Conservation (phyloP, 1,140 invertebrate species). For the Spodoptera litura region DNA sequence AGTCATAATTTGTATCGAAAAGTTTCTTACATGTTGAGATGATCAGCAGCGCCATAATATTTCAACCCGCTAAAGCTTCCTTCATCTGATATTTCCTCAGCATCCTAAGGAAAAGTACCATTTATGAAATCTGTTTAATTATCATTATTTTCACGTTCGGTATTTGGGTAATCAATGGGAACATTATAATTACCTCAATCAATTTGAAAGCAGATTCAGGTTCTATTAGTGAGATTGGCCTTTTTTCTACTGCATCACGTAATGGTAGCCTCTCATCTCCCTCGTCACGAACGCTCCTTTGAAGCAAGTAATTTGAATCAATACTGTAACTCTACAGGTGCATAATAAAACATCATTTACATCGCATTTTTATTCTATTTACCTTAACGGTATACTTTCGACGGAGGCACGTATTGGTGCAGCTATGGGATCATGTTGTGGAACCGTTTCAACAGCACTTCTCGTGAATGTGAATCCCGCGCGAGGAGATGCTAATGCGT, state of each 20-base stretch:
- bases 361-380: constrained; percentile 21
- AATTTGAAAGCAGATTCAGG: constrained; percentile 62
- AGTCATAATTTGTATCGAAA: background rate
- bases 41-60: constrained; percentile 79
- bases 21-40: constrained; percentile 73
- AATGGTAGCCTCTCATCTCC: constrained; percentile 81
- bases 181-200: constrained; percentile 58
- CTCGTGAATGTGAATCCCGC: constrained; percentile 67
- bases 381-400: constrained; percentile 81
- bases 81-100: constrained; percentile 53
- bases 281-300: constrained; percentile 65
- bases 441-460: constrained; percentile 75
- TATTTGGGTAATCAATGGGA: no score
- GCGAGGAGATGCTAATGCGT: constrained; percentile 65
- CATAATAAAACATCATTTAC: constrained; percentile 13
- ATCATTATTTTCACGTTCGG: no score
- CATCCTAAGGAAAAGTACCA: constrained; percentile 59
- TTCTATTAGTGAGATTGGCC: constrained; percentile 80
- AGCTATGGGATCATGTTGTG: constrained; percentile 72
- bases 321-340: constrained; percentile 5
- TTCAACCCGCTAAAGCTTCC: constrained; percentile 56
- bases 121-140: no score
- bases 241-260: constrained; percentile 90
- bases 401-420: constrained; percentile 76
- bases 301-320: constrained; percentile 4